Percentiles rank a stretch among this genome's conserved stretches.
phyloP scores from a whole-genome alignment of 2,888 invertebrate genomes.

The Diaperis boleti region DNA sequence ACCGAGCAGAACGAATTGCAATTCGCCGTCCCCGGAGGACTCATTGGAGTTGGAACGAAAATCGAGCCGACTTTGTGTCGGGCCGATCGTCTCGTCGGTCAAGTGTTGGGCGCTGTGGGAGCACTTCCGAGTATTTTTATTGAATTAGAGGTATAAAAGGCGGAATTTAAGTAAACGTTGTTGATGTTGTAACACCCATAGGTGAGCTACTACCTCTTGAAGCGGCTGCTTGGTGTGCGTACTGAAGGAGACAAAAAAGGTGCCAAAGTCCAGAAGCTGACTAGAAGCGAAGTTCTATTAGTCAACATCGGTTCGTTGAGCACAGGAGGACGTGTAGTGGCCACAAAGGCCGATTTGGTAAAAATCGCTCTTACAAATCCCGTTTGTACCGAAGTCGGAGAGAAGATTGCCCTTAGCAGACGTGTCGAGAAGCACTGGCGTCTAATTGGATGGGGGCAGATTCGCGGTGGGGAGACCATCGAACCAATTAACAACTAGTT shows the following conservation, averaged over 20 bases:
- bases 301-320: conserved; percentile 99
- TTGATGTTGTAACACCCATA: too few relatives aligned
- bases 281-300: conserved; percentile 90
- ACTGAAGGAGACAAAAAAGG: conserved; percentile 99
- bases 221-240: conserved; percentile 95
- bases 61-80: conserved; percentile 99
- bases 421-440: conserved; percentile 99
- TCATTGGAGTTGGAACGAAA: conserved; percentile 99
- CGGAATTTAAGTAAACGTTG: too few relatives aligned
- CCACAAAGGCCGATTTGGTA: conserved; percentile 96
- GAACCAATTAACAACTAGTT: conserved; percentile 72
- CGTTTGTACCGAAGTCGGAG: conserved; percentile 98
- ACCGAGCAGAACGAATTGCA: conserved; percentile 99
- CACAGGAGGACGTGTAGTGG: conserved; percentile 95
- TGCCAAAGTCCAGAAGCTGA: conserved; percentile 94
- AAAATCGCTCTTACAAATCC: conserved; percentile 97
- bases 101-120: conserved; percentile 92
- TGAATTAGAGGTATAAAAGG: conserved; percentile 89
- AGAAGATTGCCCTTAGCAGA: conserved; percentile 98
- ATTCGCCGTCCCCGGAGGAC: conserved; percentile 99
- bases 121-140: conserved; percentile 97
- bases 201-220: conserved; percentile 92
- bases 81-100: conserved; percentile 98
- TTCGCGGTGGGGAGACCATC: conserved; percentile 96
- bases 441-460: conserved; percentile 99